Percentiles rank a stretch among this genome's conserved stretches.
phyloP scores from a whole-genome alignment of 2,888 invertebrate species.

The Drosophila stalkeri region DNA sequence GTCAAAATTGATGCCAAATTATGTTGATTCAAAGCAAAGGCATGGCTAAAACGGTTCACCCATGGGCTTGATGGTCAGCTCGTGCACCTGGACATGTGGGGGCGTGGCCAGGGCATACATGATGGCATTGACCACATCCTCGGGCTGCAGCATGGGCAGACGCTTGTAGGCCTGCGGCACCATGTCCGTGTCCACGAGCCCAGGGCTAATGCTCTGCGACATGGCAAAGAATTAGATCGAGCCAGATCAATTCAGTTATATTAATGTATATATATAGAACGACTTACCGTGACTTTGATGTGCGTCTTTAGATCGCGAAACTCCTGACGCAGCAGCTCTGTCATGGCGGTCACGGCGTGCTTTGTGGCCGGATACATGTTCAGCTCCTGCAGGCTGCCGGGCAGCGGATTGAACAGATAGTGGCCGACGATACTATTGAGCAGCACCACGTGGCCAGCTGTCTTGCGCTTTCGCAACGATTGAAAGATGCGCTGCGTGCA shows the following conservation, averaged over 20 bases:
- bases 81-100: conserved; percentile 77
- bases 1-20: too few relatives aligned
- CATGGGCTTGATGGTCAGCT: conserved; percentile 77
- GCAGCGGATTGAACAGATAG: conserved; percentile 70
- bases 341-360: conserved; percentile 80
- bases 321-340: conserved; percentile 82
- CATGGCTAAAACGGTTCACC: conserved; percentile 67
- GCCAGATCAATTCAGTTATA: too few relatives aligned
- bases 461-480: conserved; percentile 84
- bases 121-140: conserved; percentile 76
- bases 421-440: conserved; percentile 85
- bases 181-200: conserved; percentile 85
- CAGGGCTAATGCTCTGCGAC: conserved; percentile 85
- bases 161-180: conserved; percentile 66
- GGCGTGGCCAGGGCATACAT: conserved; percentile 76
- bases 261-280: too few relatives aligned
- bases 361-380: conserved; percentile 83
- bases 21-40: not conserved
- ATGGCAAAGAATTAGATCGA: too few relatives aligned
- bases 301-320: conserved; percentile 70
- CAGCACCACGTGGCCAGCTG: conserved; percentile 85
- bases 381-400: conserved; percentile 67
- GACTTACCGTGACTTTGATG: conserved; percentile 80
- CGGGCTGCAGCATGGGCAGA: conserved; percentile 65
- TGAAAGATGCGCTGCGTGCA: conserved; percentile 85